phyloP scores from a whole-genome alignment of 2,888 invertebrate genomes.

The Galerucella calmariensis region DNA sequence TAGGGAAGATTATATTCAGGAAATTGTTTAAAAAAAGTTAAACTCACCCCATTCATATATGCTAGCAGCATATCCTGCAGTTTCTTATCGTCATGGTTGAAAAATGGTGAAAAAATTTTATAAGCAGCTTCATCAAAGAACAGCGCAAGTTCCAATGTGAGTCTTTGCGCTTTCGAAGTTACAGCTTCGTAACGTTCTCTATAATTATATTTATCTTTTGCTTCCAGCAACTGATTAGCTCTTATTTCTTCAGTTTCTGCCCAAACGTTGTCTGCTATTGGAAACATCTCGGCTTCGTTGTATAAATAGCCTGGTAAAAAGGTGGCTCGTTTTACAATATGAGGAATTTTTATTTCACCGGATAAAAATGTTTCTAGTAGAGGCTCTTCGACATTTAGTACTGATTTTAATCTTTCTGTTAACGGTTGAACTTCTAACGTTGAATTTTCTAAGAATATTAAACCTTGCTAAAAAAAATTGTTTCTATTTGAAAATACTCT shows the following conservation, averaged over 20 bases:
- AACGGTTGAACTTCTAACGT: slow-evolving; percentile 79
- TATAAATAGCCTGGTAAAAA: slow-evolving; percentile 63
- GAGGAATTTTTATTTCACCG: slow-evolving; percentile 63
- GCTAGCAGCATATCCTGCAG: slow-evolving; percentile 81
- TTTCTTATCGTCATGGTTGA: slow-evolving; percentile 73
- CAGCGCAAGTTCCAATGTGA: slow-evolving; percentile 78
- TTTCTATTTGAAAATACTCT: background rate
- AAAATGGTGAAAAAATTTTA: slow-evolving; percentile 75
- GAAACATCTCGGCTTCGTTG: slow-evolving; percentile 60
- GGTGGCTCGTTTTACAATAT: slow-evolving; percentile 70
- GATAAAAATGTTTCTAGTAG: slow-evolving; percentile 50
- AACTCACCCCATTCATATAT: slow-evolving; percentile 78
- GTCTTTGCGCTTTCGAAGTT: slow-evolving; percentile 47
- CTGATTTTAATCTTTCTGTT: slow-evolving; percentile 61
- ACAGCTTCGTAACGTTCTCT: slow-evolving; percentile 29
- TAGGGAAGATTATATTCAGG: background rate
- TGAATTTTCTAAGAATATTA: slow-evolving; percentile 74
- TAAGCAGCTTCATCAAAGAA: slow-evolving; percentile 82
- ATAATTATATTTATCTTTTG: slow-evolving; percentile 22
- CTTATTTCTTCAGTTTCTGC: slow-evolving; percentile 41
- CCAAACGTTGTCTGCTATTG: slow-evolving; percentile 46
- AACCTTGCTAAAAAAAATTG: slow-evolving; percentile 69
- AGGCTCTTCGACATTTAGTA: slow-evolving; percentile 62
- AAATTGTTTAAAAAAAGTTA: background rate
- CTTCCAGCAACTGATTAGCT: slow-evolving; percentile 18